These are phyloP conservation scores for Ophion ventricosus DNA, from an alignment of 2,888 invertebrate genomes.

Conservation along the genomic window DNA sequence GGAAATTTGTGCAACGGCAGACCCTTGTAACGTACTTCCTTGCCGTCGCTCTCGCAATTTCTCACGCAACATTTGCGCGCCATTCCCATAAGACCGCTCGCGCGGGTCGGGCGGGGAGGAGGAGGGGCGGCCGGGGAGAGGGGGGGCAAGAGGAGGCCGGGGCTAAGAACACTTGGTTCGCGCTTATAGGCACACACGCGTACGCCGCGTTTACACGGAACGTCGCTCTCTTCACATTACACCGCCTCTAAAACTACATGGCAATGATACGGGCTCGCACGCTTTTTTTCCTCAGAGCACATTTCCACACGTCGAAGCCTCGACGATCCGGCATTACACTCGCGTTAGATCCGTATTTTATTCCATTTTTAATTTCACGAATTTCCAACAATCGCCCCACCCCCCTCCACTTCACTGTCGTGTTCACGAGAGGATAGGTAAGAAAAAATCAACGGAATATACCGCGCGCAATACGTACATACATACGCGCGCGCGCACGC, in stretches of 20 bases:
- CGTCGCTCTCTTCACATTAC: constrained; percentile 72
- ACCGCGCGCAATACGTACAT: constrained; percentile 1
- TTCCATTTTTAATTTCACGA: constrained; percentile 26
- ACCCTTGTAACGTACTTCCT: constrained; percentile 87
- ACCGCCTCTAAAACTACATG: constrained; percentile 71
- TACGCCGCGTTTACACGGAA: constrained; percentile 72
- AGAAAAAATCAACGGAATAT: constrained; percentile 4
- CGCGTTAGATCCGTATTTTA: constrained; percentile 7
- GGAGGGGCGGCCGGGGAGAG: neutral
- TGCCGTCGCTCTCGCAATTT: constrained; percentile 87
- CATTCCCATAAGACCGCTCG: constrained; percentile 83
- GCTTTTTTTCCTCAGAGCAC: constrained; percentile 7
- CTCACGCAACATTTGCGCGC: constrained; percentile 87
- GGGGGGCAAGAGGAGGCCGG: constrained; percentile 5
- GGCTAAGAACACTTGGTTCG: constrained; percentile 46
- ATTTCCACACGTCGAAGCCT: constrained; percentile 31
- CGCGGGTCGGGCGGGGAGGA: neutral
- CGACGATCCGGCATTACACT: constrained; percentile 41
- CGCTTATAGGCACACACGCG: constrained; percentile 46
- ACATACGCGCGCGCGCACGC: constrained; percentile 20
- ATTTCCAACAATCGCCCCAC: constrained; percentile 30
- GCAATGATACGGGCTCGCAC: constrained; percentile 63
- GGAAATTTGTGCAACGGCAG: constrained; percentile 92
- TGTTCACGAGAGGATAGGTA: constrained; percentile 2
- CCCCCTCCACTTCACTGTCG: constrained; percentile 15